Evolutionary conservation across 1,140 invertebrate species (phyloP).

Genomic region (Triops longicaudatus): DNA sequence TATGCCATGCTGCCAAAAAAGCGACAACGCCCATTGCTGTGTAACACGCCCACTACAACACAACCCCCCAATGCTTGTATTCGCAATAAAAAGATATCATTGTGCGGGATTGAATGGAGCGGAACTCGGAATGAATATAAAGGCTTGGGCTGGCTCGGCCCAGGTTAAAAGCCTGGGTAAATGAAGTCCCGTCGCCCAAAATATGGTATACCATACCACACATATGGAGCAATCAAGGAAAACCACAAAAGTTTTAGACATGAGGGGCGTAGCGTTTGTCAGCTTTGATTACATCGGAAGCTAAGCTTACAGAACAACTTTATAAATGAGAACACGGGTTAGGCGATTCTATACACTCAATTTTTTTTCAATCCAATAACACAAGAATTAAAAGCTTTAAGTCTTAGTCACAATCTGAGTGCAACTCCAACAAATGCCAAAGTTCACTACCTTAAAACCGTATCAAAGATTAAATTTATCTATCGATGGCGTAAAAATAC

Average conservation of each 20-base stretch:
- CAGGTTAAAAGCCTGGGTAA: slow-evolving; percentile 1
- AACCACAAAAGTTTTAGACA: not conserved
- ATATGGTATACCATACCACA: too few species aligned
- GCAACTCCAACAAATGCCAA: too few species aligned
- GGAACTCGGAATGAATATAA: not conserved
- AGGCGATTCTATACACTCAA: too few species aligned
- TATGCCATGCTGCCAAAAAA: slow-evolving; percentile 4
- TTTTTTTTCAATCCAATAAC: too few species aligned
- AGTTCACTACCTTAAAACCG: too few species aligned
- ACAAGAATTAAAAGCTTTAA: too few species aligned
- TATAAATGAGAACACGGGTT: too few species aligned
- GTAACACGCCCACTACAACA: not conserved
- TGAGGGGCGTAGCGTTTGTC: not conserved
- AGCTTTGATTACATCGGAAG: not conserved
- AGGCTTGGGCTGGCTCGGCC: not conserved
- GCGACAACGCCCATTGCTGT: slow-evolving; percentile 5
- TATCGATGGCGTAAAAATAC: too few species aligned
- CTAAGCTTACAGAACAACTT: too few species aligned
- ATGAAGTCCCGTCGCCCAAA: not conserved
- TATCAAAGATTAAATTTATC: too few species aligned
- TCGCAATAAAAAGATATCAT: not conserved
- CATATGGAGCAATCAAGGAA: not conserved
- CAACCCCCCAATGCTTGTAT: not conserved
- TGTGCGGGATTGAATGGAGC: slow-evolving; percentile 6
- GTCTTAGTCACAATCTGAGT: too few species aligned